Conservation (phyloP, 2,797 vertebrate genomes). For the Xenops minutus region DNA sequence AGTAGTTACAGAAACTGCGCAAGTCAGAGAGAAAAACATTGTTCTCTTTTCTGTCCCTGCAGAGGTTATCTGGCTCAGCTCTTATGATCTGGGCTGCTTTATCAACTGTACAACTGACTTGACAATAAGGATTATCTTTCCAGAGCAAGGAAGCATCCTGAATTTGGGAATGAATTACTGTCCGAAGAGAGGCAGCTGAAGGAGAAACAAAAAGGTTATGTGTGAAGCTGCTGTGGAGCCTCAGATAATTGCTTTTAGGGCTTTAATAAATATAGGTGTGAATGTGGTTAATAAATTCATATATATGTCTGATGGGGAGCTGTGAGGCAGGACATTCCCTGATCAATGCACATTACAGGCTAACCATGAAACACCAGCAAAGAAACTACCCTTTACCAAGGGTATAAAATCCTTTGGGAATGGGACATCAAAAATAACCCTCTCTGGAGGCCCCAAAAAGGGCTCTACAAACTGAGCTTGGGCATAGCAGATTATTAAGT, state of each 20-base stretch:
- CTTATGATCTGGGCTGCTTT: not conserved
- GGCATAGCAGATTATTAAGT: too few relatives aligned
- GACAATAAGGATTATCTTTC: not conserved
- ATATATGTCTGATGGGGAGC: not conserved
- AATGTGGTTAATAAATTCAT: not conserved
- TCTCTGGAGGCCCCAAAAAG: not conserved
- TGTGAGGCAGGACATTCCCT: not conserved
- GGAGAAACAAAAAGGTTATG: not conserved
- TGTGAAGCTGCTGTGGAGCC: not conserved
- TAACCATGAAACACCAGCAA: not conserved
- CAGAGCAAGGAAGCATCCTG: not conserved
- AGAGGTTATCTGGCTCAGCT: constrained; percentile 11
- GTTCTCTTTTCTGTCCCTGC: not conserved
- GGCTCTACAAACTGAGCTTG: not conserved
- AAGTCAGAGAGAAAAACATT: not conserved
- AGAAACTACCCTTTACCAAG: not conserved
- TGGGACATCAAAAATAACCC: not conserved
- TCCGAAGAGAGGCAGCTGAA: not conserved
- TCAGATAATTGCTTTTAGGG: not conserved
- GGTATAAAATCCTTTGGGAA: not conserved
- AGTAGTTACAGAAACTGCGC: not conserved
- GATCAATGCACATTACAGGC: not conserved
- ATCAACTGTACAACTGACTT: not conserved
- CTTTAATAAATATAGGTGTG: not conserved
- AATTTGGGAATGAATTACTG: not conserved